These are phyloP conservation scores for Omphaloscelis lunosa DNA, from an alignment of 2,888 invertebrate genomes.

Conservation along the genomic window DNA sequence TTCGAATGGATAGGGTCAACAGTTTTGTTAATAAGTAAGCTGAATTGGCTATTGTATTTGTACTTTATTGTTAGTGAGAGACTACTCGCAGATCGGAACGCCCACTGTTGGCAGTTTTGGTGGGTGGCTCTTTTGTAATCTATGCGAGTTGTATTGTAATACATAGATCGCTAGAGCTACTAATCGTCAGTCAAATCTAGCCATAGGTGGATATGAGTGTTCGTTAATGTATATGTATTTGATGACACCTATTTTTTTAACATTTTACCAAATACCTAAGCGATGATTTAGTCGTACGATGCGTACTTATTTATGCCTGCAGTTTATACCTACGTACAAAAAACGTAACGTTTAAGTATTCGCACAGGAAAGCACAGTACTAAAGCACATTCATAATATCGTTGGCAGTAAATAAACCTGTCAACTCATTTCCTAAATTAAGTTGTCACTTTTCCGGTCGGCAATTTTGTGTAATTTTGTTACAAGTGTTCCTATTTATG, in stretches of 20 bases:
- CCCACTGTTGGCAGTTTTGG: background rate
- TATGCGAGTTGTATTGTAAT: background rate
- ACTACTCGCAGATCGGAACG: background rate
- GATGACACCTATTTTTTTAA: background rate
- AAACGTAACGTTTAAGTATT: too few relatives aligned
- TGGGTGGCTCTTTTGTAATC: conserved; percentile 1
- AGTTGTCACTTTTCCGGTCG: conserved; percentile 57
- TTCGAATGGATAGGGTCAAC: conserved; percentile 10
- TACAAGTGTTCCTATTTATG: conserved; percentile 47
- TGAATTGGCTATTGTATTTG: background rate
- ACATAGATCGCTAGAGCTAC: background rate
- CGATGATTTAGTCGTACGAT: background rate
- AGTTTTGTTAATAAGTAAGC: conserved; percentile 1
- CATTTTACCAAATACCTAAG: background rate
- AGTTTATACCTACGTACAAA: too few relatives aligned
- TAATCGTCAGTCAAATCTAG: background rate
- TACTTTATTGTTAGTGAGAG: background rate
- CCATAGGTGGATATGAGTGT: background rate
- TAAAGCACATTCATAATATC: conserved; percentile 5
- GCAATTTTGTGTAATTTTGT: conserved; percentile 58
- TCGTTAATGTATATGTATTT: background rate
- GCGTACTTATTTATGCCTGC: background rate
- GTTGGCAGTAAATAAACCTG: conserved; percentile 35
- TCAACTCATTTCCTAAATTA: conserved; percentile 48
- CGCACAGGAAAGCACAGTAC: background rate